Base-by-base conservation (phyloP, 2,797 vertebrate genomes). In the Kryptopterus vitreolus region DNA sequence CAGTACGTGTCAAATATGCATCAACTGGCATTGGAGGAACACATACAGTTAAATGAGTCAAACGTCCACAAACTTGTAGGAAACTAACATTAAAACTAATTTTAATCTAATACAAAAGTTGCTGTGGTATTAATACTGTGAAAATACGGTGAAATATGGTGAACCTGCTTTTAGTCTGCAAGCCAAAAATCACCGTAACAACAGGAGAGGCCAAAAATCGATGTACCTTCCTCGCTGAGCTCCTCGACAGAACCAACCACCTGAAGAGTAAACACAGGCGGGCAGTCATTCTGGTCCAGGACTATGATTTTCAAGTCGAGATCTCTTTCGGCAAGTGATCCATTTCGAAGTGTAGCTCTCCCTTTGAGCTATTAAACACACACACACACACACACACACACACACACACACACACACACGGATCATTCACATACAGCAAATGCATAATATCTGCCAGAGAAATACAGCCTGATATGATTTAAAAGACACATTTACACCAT, bases 231-330 rank as follows among this genome's bases (percentile, higher is more conserved):
- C 46, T 55, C 13, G 65, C 92, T 92, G 0, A 84, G 74, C 85
- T 95, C 94, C 16, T 29, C n/a, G 48, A 95, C 89, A 4, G 1
- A 81, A 84, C 89, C 91, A 0, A 83, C 61, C 74, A 90, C 86
- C 7, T 76, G 0, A 29, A 24, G 4, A 79, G 50, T 31, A 85
- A 99, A 94, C 48, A 94, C 87, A 0, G 98, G 98, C 18, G 58
- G 0, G 2, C 94, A 94, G 88, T 99, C 98, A 80, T 99, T 99
- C 79, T 90, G 71, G 80, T 99, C 98, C 1, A 88, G 0, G 52
- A 99, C 92, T 61, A 73, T 84, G 79, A 99, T 92, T 12, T 62
- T 81, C 9, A 99, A 90, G 0, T 94, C 91, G 66, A 99, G 84
- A 26, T 94, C 90, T 22, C 10, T 77, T 57, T 77, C 75, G 11